Conservation (phyloP, 2,113 vertebrate species). For the Apodemus sylvaticus region DNA sequence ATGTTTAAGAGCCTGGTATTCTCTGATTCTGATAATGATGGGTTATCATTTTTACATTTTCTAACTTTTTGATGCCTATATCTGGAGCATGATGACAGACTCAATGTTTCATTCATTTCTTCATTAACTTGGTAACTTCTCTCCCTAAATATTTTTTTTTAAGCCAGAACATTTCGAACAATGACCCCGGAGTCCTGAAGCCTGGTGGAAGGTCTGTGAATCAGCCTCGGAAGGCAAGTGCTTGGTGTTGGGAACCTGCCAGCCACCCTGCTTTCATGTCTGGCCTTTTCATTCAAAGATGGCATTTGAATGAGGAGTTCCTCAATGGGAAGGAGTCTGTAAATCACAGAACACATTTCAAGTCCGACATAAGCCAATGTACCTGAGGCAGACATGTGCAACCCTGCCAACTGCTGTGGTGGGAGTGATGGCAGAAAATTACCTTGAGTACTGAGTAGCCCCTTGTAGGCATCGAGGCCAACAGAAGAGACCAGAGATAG, state of each 20-base stretch:
- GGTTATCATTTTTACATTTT: not conserved
- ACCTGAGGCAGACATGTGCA: not conserved
- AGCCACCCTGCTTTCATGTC: not conserved
- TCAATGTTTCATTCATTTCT: not conserved
- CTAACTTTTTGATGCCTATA: not conserved
- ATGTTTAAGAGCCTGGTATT: not conserved
- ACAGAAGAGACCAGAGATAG: not conserved
- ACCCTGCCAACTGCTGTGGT: not conserved
- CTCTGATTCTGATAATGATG: not conserved
- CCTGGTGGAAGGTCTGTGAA: not conserved
- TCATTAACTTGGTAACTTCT: not conserved
- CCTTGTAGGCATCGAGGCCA: not conserved
- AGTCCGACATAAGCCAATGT: not conserved
- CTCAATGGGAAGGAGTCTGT: not conserved
- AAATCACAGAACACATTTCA: not conserved
- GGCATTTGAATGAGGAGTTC: not conserved
- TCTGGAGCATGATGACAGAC: not conserved
- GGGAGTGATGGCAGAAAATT: not conserved
- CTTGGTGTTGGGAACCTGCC: not conserved
- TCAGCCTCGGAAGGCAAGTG: not conserved
- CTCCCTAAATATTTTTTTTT: not conserved
- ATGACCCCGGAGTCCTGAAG: not conserved
- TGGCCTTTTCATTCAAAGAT: not conserved
- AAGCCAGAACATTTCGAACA: not conserved
- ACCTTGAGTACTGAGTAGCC: fast-evolving